Evolutionary conservation across 37 sponge, comb jelly and placozoan genomes (phyloP), one percentile per base, ranked within the genome.

Genomic region (Aphrocallistes beatrix): DNA sequence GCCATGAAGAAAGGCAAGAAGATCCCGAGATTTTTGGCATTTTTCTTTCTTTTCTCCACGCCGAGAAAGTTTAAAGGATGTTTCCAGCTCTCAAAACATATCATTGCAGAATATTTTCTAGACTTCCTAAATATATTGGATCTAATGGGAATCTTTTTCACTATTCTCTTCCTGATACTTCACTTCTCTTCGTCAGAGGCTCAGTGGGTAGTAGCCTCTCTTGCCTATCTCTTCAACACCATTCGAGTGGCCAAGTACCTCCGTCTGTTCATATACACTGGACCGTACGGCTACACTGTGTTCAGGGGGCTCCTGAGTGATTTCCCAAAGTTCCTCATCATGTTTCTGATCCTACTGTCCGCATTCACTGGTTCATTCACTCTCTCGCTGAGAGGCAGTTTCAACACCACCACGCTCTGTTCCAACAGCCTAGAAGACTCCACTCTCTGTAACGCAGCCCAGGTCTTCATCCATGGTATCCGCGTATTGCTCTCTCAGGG

Each of bases 201-300:
- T 13, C 75, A 60, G n/a, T 60, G 75, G 75, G 34, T 60, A 60
- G 75, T 60, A 3, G 75, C 75, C 6, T 60, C 75, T 13, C 34
- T 60, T 6, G 75, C 75, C 75, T 60, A 60, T 30, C 8, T 60
- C 10, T 60, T 60, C 3, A 60, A 60, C 34, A 60, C 75, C 10
- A 19, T 60, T 60, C 25, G 75, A 1, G n/a, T 60, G 3, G 8
- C 32, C 3, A 60, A 60, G 34, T 60, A 60, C 34, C 75, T 60
- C 17, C 75, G 75, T 60, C 75, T 60, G 34, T 60, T 60, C 75
- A 60, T 60, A 25, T 60, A 60, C 34, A 60, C 75, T 3, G 75
- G 75, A 19, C 75, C 75, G 3, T 60, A 60, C 75, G 10, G 10
- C 28, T 60, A 60, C n/a, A 60, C 75, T 60, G n/a, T 60, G 75